phyloP scores from a whole-genome alignment of 2,888 invertebrate genomes.

The Sesia bembeciformis region DNA sequence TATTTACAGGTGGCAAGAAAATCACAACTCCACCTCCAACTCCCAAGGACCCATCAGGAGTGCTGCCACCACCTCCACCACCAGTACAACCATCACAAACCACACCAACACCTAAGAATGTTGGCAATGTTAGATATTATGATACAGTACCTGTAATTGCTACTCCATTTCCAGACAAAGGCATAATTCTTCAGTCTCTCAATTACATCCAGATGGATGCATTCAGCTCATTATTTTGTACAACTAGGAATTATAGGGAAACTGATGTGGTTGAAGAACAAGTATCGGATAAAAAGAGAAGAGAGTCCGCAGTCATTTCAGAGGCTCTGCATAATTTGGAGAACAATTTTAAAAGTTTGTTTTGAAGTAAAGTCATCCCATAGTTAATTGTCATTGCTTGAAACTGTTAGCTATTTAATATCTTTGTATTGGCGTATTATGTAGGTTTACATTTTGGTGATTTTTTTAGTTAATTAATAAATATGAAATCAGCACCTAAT shows the following conservation, averaged over 20 bases:
- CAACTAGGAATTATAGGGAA: conserved; percentile 18
- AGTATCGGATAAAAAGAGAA: conserved; percentile 18
- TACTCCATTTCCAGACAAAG: conserved; percentile 61
- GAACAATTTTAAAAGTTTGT: conserved; percentile 60
- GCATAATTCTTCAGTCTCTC: conserved; percentile 57
- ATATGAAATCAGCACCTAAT: too few relatives aligned
- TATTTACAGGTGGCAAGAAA: conserved; percentile 30
- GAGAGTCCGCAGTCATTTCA: conserved; percentile 46
- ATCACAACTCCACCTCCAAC: conserved; percentile 4
- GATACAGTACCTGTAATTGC: conserved; percentile 12
- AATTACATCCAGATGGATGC: conserved; percentile 70
- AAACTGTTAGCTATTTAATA: not conserved
- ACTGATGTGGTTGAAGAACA: conserved; percentile 21
- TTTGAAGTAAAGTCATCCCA: conserved; percentile 25
- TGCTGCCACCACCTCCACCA: conserved; percentile 15
- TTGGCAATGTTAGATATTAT: conserved; percentile 13
- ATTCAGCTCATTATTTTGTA: conserved; percentile 52
- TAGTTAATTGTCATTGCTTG: not conserved
- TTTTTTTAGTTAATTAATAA: not conserved
- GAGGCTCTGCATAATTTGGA: conserved; percentile 54
- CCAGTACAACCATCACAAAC: conserved; percentile 8
- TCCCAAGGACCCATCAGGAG: conserved; percentile 15
- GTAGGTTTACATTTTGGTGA: not conserved
- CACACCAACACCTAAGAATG: conserved; percentile 13
- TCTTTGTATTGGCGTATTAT: not conserved